A percentile compares a stretch with the other conserved stretches of the same genome.
Conservation (phyloP, 1,140 invertebrate genomes). For the Nilaparvata lugens region DNA sequence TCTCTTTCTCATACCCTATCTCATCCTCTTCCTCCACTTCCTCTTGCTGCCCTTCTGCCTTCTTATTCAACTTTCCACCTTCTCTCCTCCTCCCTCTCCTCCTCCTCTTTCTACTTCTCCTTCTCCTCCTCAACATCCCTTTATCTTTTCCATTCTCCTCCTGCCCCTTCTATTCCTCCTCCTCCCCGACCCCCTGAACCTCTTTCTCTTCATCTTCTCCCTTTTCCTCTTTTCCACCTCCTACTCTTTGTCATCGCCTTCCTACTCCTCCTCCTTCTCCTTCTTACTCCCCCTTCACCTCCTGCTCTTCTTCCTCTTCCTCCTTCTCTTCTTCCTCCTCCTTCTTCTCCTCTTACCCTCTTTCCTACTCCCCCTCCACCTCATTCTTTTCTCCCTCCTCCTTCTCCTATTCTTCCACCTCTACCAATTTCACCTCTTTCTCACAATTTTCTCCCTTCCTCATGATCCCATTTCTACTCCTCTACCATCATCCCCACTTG, state of each 20-base stretch:
- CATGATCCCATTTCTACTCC: conserved; percentile 7
- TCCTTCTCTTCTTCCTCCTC: not conserved
- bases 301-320: not conserved
- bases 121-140: conserved; percentile 12
- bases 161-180: not conserved
- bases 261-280: not conserved
- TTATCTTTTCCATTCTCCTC: too few species aligned
- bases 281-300: conserved; percentile 4
- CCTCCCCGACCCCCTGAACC: not conserved
- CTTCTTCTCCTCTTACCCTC: conserved; percentile 6
- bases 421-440: not conserved
- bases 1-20: not conserved
- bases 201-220: too few species aligned
- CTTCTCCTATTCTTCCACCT: conserved; percentile 7
- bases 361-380: conserved; percentile 15
- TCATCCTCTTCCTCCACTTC: not conserved
- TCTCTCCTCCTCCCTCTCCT: conserved; percentile 10
- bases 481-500: not conserved
- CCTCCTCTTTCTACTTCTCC: not conserved
- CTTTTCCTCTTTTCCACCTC: not conserved
- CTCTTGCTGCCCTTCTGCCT: conserved; percentile 14
- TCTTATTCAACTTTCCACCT: conserved; percentile 7
- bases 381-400: too few species aligned
- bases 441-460: too few species aligned
- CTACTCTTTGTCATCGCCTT: not conserved